These are phyloP conservation scores for Symphodus melops DNA, from an alignment of 2,113 vertebrate genomes.

Conservation along the genomic window DNA sequence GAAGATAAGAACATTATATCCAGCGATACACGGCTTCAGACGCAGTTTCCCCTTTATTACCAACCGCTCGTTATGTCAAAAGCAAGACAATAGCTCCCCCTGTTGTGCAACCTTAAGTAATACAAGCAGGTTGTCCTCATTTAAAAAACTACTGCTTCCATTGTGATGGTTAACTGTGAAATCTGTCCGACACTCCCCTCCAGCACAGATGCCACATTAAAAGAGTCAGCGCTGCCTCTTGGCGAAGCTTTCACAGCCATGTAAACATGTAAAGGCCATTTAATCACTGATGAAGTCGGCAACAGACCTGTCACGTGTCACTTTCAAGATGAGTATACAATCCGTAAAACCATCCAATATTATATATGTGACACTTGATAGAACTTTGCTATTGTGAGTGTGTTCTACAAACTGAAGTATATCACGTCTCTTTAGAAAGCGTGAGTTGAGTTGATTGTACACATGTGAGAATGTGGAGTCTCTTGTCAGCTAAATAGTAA, in stretches of 20 bases:
- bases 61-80: constrained; percentile 13
- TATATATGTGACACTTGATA: not conserved
- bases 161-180: constrained; percentile 28
- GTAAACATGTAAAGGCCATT: constrained; percentile 7
- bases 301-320: constrained; percentile 7
- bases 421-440: not conserved
- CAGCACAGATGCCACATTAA: constrained; percentile 30
- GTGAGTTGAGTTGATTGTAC: not conserved
- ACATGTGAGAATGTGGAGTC: not conserved
- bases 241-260: constrained; percentile 21
- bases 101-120: constrained; percentile 16
- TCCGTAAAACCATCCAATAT: not conserved
- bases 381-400: not conserved
- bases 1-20: not conserved
- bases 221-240: constrained; percentile 8
- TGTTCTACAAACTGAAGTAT: not conserved
- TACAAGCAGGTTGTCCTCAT: constrained; percentile 22
- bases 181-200: constrained; percentile 40
- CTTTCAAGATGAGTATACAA: not conserved
- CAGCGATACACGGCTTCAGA: not conserved
- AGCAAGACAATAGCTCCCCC: constrained; percentile 48
- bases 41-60: not conserved
- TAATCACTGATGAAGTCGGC: constrained; percentile 6
- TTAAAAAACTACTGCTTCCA: not conserved
- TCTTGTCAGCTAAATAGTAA: not conserved